Percentiles rank a stretch among this genome's conserved stretches.
These are phyloP conservation scores for Eretmodus cyanostictus DNA, from an alignment of 2,113 vertebrate species.

Conservation along the genomic window DNA sequence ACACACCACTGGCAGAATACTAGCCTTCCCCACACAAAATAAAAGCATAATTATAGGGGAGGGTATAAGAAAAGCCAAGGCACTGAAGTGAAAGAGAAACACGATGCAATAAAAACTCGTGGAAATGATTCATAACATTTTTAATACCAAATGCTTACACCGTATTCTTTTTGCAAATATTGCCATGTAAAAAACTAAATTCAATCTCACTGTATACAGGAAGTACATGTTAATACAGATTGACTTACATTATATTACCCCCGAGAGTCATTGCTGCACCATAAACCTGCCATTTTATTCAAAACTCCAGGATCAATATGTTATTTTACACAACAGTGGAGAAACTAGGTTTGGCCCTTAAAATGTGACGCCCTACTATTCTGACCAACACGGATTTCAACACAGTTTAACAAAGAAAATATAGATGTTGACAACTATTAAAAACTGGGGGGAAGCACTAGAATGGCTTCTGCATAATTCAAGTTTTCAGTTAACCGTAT, in stretches of 20 bases:
- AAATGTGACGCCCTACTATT: accelerated
- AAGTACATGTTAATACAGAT: neutral
- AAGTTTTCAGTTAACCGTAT: neutral
- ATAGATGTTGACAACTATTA: neutral
- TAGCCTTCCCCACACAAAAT: neutral
- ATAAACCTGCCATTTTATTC: neutral
- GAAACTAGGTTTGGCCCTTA: neutral
- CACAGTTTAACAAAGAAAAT: neutral
- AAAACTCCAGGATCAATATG: neutral
- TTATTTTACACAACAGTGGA: neutral
- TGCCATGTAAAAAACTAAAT: neutral
- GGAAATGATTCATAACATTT: neutral
- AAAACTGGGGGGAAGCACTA: neutral
- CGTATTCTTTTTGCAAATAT: neutral
- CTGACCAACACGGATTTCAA: neutral
- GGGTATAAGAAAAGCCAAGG: accelerated
- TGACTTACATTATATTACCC: neutral
- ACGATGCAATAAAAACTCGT: accelerated
- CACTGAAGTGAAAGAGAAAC: accelerated
- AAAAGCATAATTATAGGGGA: neutral
- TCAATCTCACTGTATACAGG: neutral
- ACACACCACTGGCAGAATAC: neutral
- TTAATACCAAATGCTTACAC: neutral
- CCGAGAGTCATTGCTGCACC: neutral
- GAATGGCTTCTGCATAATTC: neutral